Percentiles rank a stretch among this genome's conserved stretches.
phyloP scores from a whole-genome alignment of 2,888 invertebrate species.

The Agrilus mali region DNA sequence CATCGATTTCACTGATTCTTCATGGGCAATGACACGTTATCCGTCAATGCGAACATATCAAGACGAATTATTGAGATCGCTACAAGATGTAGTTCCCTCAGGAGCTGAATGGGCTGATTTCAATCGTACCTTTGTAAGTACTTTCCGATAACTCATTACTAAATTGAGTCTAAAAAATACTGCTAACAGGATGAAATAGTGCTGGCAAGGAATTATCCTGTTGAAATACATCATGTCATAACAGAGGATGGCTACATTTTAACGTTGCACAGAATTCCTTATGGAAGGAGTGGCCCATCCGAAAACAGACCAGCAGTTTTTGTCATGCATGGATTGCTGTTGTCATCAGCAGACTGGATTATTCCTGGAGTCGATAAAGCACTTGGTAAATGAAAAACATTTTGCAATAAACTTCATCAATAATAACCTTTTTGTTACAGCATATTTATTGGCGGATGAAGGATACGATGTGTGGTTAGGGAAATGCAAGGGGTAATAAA shows the following conservation, averaged over 20 bases:
- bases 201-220: slow-evolving; percentile 24
- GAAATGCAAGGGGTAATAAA: slow-evolving; percentile 45
- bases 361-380: slow-evolving; percentile 35
- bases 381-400: slow-evolving; percentile 22
- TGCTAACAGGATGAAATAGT: slow-evolving; percentile 30
- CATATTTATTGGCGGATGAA: slow-evolving; percentile 33
- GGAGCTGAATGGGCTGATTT: too few species aligned
- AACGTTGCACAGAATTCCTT: slow-evolving; percentile 28
- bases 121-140: too few species aligned
- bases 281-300: slow-evolving; percentile 10
- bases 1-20: too few species aligned
- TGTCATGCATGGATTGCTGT: slow-evolving; percentile 38
- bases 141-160: too few species aligned
- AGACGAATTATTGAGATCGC: too few species aligned
- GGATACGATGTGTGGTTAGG: slow-evolving; percentile 43
- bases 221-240: slow-evolving; percentile 24
- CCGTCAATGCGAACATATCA: too few species aligned
- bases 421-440: slow-evolving; percentile 22
- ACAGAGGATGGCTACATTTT: slow-evolving; percentile 41
- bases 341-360: slow-evolving; percentile 38
- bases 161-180: slow-evolving; percentile 6
- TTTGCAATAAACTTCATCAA: too few species aligned
- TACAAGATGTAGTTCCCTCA: too few species aligned
- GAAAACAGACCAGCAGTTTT: slow-evolving; percentile 32
- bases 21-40: too few species aligned